Evolutionary conservation across 1,140 invertebrate genomes (phyloP).

Genomic region (Drosophila burlai): DNA sequence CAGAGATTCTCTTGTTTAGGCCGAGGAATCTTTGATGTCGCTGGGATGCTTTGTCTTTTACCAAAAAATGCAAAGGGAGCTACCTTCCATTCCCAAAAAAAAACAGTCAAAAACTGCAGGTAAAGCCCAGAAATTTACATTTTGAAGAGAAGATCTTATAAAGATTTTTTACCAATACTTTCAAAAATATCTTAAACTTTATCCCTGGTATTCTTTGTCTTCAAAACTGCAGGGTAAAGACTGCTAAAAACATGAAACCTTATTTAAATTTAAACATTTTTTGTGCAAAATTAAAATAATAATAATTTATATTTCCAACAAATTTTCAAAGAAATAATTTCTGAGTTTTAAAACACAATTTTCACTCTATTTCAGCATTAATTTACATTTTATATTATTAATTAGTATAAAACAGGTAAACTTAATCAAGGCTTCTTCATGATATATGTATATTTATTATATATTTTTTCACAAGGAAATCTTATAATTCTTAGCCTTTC

Average conservation of each 20-base stretch:
- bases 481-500: background rate
- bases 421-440: too few relatives aligned
- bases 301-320: too few relatives aligned
- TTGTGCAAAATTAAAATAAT: too few relatives aligned
- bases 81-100: background rate
- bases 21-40: slow-evolving; percentile 43
- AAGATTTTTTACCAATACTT: background rate
- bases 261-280: too few relatives aligned
- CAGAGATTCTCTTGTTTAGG: slow-evolving; percentile 40
- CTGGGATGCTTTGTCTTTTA: slow-evolving; percentile 10
- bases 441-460: background rate
- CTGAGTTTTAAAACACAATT: too few relatives aligned
- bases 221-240: too few relatives aligned
- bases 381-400: background rate
- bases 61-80: background rate
- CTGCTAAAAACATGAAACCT: too few relatives aligned
- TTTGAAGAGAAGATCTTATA: background rate
- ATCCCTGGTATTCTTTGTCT: too few relatives aligned
- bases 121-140: background rate
- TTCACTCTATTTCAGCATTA: background rate
- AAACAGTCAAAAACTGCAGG: background rate
- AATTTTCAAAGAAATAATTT: too few relatives aligned
- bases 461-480: background rate
- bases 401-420: too few relatives aligned
- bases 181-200: background rate